These are phyloP conservation scores for Labroides dimidiatus DNA, from an alignment of 2,797 vertebrate species.

Conservation along the genomic window DNA sequence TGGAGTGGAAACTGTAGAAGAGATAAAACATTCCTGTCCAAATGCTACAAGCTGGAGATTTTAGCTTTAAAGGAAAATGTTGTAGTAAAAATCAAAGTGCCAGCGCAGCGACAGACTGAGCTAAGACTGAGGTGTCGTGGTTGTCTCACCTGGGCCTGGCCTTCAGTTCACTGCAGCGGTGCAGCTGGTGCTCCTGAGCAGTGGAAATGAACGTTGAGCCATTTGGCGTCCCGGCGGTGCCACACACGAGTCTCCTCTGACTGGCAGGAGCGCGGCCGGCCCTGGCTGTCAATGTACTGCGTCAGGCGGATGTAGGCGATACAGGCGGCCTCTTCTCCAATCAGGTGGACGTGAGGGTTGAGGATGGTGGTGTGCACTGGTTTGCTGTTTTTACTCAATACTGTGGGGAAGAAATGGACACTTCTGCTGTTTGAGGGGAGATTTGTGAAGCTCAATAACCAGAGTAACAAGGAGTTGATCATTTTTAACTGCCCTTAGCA, in stretches of 20 bases:
- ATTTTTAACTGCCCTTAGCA: neutral
- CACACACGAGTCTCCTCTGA: constrained; percentile 98
- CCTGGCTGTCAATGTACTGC: constrained; percentile 96
- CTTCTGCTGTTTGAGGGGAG: neutral
- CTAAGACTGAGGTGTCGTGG: neutral
- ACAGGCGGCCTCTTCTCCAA: constrained; percentile 97
- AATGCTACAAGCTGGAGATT: no score
- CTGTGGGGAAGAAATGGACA: constrained; percentile 70
- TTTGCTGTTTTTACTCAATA: constrained; percentile 99
- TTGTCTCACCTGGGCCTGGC: constrained; percentile 70
- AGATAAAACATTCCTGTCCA: no score
- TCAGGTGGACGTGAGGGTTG: constrained; percentile 97
- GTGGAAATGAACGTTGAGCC: constrained; percentile 99
- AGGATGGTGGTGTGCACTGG: constrained; percentile 99
- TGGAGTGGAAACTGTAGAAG: neutral
- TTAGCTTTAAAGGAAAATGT: no score
- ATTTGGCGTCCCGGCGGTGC: constrained; percentile 97
- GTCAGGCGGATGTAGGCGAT: constrained; percentile 99
- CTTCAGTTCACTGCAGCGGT: constrained; percentile 93
- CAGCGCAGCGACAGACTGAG: neutral
- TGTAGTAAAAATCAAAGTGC: no score
- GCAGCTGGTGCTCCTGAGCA: constrained; percentile 98
- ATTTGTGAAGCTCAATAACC: neutral
- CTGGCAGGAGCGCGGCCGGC: constrained; percentile 95
- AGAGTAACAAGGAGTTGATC: neutral